Percentiles rank a stretch among this genome's conserved stretches.
phyloP scores from a whole-genome alignment of 2,797 vertebrate genomes.

The Tiaroga cobitis region DNA sequence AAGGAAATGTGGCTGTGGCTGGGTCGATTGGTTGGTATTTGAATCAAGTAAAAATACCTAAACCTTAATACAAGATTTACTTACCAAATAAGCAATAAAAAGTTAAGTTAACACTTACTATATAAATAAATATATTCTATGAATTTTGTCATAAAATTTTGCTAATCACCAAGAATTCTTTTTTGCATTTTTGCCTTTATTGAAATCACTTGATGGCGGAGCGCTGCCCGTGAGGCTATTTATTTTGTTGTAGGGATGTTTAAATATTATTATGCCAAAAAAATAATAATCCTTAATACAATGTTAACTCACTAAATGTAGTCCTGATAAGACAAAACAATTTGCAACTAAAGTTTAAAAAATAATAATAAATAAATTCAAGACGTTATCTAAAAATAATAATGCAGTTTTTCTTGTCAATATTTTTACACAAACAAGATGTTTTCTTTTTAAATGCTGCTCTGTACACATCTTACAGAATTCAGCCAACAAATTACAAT shows the following conservation, averaged over 20 bases:
- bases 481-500: background rate
- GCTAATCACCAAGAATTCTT: background rate
- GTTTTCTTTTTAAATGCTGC: background rate
- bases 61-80: background rate
- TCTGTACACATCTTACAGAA: background rate
- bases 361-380: background rate
- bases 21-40: background rate
- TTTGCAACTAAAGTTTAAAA: background rate
- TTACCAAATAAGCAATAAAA: background rate
- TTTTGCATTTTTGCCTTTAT: background rate
- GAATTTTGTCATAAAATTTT: background rate
- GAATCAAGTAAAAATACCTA: background rate
- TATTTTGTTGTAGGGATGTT: background rate
- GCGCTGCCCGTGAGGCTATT: background rate
- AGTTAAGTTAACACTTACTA: background rate
- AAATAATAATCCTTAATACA: background rate
- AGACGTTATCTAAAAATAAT: background rate
- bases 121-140: background rate
- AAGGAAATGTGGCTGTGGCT: background rate
- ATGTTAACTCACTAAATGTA: background rate
- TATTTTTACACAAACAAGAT: background rate
- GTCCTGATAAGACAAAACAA: background rate
- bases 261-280: background rate
- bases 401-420: background rate
- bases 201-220: too few relatives aligned